These are phyloP conservation scores for Anoplius nigerrimus DNA, from an alignment of 2,888 invertebrate species.

Conservation along the genomic window DNA sequence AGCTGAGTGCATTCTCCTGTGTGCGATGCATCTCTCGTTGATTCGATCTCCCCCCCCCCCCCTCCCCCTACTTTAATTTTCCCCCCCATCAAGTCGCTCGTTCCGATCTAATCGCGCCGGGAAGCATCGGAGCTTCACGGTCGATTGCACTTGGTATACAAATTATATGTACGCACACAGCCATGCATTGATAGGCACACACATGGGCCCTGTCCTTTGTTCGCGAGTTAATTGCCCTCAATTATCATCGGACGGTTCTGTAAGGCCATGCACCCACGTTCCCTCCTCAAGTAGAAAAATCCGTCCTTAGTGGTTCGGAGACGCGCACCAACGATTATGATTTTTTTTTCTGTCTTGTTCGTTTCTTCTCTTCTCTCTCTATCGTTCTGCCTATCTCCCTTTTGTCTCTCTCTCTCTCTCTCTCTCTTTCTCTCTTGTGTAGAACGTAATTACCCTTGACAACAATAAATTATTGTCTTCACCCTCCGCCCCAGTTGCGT, in stretches of 20 bases:
- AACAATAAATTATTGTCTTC: conserved; percentile 72
- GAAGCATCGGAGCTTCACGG: background rate
- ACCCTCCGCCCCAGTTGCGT: conserved; percentile 28
- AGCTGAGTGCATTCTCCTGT: conserved; percentile 14
- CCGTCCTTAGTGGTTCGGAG: conserved; percentile 68
- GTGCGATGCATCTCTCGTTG: background rate
- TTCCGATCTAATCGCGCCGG: conserved; percentile 2
- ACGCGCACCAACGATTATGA: conserved; percentile 60
- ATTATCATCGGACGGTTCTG: conserved; percentile 38
- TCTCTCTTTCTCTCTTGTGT: conserved; percentile 52
- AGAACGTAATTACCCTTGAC: conserved; percentile 64
- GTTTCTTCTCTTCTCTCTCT: conserved; percentile 43
- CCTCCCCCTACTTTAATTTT: conserved; percentile 6
- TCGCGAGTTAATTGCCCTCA: background rate
- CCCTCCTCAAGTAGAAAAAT: conserved; percentile 50
- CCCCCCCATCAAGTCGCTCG: background rate
- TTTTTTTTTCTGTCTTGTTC: conserved; percentile 52
- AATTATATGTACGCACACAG: background rate
- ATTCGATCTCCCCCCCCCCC: conserved; percentile 3
- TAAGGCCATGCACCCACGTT: conserved; percentile 42
- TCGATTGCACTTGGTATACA: background rate
- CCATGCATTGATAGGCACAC: background rate
- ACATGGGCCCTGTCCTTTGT: background rate
- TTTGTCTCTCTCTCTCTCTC: conserved; percentile 42
- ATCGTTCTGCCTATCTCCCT: background rate